Percentiles rank a stretch among this genome's conserved stretches.
Conservation (phyloP, 2,888 invertebrate genomes). For the Spodoptera littoralis region DNA sequence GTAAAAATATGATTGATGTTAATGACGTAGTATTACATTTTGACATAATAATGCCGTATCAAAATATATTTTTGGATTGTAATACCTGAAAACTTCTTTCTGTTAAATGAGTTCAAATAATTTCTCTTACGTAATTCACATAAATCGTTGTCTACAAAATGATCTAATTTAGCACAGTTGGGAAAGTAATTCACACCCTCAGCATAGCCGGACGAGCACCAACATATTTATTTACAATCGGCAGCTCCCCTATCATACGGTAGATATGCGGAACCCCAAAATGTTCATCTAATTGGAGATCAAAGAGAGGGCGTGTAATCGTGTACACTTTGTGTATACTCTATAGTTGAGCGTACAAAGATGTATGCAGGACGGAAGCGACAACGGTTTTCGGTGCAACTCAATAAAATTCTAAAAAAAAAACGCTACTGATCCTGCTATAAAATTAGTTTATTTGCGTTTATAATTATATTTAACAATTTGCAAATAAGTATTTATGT, state of each 20-base stretch:
- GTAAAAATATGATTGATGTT: conserved; percentile 2
- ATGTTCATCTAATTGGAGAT: conserved; percentile 89
- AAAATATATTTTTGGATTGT: too few relatives aligned
- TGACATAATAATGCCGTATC: not conserved
- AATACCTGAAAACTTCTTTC: too few relatives aligned
- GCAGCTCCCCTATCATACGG: conserved; percentile 71
- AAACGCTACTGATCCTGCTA: too few relatives aligned
- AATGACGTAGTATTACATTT: not conserved
- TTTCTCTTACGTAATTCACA: conserved; percentile 4
- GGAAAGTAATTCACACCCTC: conserved; percentile 57
- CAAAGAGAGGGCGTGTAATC: conserved; percentile 87
- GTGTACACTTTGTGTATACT: conserved; percentile 75
- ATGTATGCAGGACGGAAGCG: conserved; percentile 65
- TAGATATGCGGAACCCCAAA: conserved; percentile 83
- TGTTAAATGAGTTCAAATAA: too few relatives aligned
- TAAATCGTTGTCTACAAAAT: conserved; percentile 35
- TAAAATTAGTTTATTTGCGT: not conserved
- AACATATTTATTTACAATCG: conserved; percentile 76
- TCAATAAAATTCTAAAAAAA: too few relatives aligned
- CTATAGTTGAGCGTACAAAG: conserved; percentile 58
- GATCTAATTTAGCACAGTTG: conserved; percentile 51
- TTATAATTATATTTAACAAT: too few relatives aligned
- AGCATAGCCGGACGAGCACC: conserved; percentile 62
- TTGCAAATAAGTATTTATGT: too few relatives aligned
- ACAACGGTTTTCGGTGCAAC: not conserved